Evolutionary conservation across 2,113 vertebrate genomes (phyloP), one percentile per base, ranked within the genome.

Genomic region (Periophthalmodon schlosseri): DNA sequence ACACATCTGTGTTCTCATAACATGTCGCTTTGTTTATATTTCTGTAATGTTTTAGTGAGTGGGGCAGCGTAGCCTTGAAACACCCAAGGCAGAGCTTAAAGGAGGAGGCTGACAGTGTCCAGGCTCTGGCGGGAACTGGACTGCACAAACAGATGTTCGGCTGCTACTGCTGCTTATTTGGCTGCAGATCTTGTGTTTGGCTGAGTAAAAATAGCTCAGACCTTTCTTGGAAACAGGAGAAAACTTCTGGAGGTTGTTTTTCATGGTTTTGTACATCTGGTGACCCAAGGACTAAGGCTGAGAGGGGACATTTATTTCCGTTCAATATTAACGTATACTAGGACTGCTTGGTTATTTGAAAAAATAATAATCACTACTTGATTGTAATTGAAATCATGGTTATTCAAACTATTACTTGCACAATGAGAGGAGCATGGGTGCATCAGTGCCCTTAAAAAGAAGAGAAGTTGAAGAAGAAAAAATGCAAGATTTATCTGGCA

Each of bases 211-310:
- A 90, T 82, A 89, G 85, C 79, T 34, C 46, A 50, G 76, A 83
- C 75, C 75, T 74, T 84, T 84, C 79, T 80, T 10, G 70, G 85
- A 78, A 86, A 76, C 58, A 64, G 39, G 67, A 82, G 46, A 75
- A 69, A 72, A 79, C 74, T 76, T 90, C 80, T 86, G 76, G 77
- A 68, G 90, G 81, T 87, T 88, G 88, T 74, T 77, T 61, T 78
- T 85, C 86, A 80, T 69, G 80, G 81, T 81, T 80, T 76, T 54
- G 76, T 87, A 77, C 77, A 85, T 83, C 81, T 88, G 80, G 75
- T 76, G 75, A 79, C 73, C 80, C 70, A 34, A 60, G 69, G 4
- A 75, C 65, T 33, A 7, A 44, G 11, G 18, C 34, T 13, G 9
- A 65, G 63, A 39, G 18, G 44, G 63, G 60, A 16, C 24, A n/a